A percentile compares a stretch with the other conserved stretches of the same genome.
Evolutionary conservation across 2,113 vertebrate species (phyloP).

Genomic region (Telmatochromis sp.): DNA sequence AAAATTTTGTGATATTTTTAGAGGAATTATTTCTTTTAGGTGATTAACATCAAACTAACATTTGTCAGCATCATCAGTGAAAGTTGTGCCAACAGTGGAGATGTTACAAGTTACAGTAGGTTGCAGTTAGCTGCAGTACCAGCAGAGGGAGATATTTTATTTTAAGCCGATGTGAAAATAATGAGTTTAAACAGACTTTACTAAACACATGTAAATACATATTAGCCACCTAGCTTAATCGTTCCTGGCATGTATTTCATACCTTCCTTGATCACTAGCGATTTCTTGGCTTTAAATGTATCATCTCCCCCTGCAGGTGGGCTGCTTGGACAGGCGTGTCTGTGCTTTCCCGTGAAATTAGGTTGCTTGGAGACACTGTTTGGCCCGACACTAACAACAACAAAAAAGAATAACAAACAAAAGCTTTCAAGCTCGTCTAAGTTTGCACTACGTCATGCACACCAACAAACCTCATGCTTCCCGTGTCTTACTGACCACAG

Average conservation of each 20-base stretch:
- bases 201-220: not conserved
- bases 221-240: not conserved
- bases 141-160: not conserved
- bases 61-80: not conserved
- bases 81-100: not conserved
- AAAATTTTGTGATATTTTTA: not conserved
- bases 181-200: not conserved
- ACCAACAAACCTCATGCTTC: not conserved
- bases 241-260: accelerated
- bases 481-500: not conserved
- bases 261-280: accelerated
- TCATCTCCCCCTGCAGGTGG: not conserved
- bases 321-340: accelerated
- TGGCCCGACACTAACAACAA: not conserved
- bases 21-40: not conserved
- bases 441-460: not conserved
- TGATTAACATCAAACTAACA: not conserved
- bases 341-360: not conserved
- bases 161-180: not conserved
- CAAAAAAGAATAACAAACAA: not conserved
- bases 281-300: not conserved
- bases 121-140: not conserved
- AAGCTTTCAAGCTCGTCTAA: not conserved
- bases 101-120: not conserved
- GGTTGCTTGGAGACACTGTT: not conserved